Evolutionary conservation across 2,113 vertebrate genomes (phyloP).

Genomic region (Periophthalmus modestus): DNA sequence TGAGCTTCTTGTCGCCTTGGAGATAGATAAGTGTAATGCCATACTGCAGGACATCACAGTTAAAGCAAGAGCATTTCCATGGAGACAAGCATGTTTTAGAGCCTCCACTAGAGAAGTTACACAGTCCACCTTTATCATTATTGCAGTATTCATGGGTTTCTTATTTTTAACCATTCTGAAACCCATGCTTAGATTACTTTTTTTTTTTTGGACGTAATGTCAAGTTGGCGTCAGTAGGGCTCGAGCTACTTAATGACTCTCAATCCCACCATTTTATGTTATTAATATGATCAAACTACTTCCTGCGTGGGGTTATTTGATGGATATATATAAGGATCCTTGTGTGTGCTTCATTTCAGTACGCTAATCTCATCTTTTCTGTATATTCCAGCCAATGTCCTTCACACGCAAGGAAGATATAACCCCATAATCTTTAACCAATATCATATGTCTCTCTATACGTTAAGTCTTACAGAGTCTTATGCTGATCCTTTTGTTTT

Average conservation of each 20-base stretch:
- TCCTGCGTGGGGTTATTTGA: neutral
- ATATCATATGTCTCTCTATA: neutral
- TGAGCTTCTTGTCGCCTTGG: too few species aligned
- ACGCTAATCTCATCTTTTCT: neutral
- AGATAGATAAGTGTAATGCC: too few species aligned
- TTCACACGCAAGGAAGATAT: neutral
- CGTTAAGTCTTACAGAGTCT: neutral
- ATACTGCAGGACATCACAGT: too few species aligned
- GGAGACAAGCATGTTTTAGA: too few species aligned
- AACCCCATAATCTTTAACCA: neutral
- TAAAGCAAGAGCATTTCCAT: too few species aligned
- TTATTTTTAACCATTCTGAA: too few species aligned
- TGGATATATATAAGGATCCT: neutral
- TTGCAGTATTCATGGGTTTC: too few species aligned
- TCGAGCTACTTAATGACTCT: neutral
- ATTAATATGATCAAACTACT: neutral
- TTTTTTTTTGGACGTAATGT: too few species aligned
- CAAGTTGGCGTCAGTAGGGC: too few species aligned
- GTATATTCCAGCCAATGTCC: neutral
- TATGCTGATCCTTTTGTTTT: neutral
- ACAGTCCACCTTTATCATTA: too few species aligned
- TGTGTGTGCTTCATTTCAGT: slow-evolving; percentile 1
- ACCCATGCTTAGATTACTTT: too few species aligned
- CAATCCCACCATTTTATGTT: neutral
- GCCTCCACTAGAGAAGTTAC: too few species aligned